These are phyloP conservation scores for Paramormyrops hopkinsi DNA, from an alignment of 2,797 vertebrate genomes.

Conservation along the genomic window DNA sequence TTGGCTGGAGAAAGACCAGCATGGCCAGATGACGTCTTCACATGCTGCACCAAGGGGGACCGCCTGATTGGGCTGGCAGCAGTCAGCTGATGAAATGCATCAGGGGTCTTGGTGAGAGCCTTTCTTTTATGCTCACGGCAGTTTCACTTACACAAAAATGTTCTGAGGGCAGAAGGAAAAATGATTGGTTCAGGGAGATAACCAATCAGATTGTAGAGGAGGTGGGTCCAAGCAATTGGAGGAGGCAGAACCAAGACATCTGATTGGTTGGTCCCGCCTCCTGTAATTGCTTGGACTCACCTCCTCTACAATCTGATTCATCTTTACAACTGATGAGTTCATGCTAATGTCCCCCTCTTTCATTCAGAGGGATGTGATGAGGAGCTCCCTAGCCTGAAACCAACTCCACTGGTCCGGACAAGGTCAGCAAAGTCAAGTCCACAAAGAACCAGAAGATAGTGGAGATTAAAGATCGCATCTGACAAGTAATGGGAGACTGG, in stretches of 20 bases:
- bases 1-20: too few relatives aligned
- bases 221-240: neutral
- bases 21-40: neutral
- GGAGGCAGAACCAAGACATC: neutral
- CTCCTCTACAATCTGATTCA: neutral
- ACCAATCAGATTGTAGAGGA: neutral
- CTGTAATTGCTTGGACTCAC: neutral
- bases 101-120: neutral
- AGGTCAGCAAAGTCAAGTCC: neutral
- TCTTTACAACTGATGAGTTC: neutral
- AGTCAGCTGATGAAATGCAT: slow-evolving; percentile 10
- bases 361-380: neutral
- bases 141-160: neutral
- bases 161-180: neutral
- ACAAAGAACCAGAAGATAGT: slow-evolving; percentile 10
- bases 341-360: neutral
- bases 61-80: slow-evolving; percentile 10
- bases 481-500: neutral
- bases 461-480: slow-evolving; percentile 1
- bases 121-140: neutral
- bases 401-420: neutral
- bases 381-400: neutral
- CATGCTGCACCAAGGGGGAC: slow-evolving; percentile 1
- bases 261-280: neutral
- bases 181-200: neutral